Base-by-base conservation (phyloP, 2,888 invertebrate species). In the Thecocarcelia acutangulata region DNA sequence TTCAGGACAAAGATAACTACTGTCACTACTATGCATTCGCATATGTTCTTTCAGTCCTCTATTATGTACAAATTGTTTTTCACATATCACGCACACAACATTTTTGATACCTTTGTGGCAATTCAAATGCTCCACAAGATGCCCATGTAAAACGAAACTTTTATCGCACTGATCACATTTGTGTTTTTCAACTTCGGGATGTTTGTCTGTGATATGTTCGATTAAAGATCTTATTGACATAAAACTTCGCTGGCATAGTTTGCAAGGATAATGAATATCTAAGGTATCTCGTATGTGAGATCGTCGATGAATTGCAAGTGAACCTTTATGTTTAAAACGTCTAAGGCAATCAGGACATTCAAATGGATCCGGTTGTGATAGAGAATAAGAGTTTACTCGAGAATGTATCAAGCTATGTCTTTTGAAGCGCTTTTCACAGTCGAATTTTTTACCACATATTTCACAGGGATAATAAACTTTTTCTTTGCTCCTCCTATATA, bases 111-210 rank as follows among this genome's bases (percentile, higher is more conserved):
- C 83, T n/a, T 77, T 80, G 48, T 84, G 84, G 5, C 77, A 74
- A 40, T 80, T 80, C 68, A 84, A 70, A 73, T 83, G 85, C 42
- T 84, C 84, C 12, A 90, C 90, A 0, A 93, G 87, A 84, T 93
- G 93, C 59, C 93, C 93, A 1, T 92, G 91, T 58, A 93, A 15
- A 0, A 93, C 91, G 85, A 93, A 94, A 0, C 91, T 91, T 85
- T 93, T 93, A 1, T 92, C 89, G 85, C 94, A 94, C 56, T 92
- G 88, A 4, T 89, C 89, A 87, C 94, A 94, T 61, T 91, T 90
- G 80, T 91, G 92, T 0, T 92, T 91, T 76, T 92, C 92, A 2
- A 91, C 90, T n/a, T 91, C 88, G 4, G 90, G 90, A 85, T 94
- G 94, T 33, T 92, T 89, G 84, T 92, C 92, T 64, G 92, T 85